Evolutionary conservation across 2,888 invertebrate species (phyloP).

Genomic region (Dryocosmus kuriphilus): DNA sequence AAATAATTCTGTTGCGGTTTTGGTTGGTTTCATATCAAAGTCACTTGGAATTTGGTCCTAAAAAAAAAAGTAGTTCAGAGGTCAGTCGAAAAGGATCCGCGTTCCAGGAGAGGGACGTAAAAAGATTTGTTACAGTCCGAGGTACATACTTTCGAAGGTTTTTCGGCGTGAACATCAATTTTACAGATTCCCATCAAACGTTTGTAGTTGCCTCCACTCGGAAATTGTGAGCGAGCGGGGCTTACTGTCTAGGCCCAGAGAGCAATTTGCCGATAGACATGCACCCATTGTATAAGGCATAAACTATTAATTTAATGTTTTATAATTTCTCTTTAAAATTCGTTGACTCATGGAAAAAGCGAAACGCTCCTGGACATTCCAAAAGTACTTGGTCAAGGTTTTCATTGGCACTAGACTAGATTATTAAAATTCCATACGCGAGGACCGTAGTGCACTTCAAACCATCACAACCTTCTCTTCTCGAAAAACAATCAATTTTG

Average conservation of each 20-base stretch:
- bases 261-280: conserved; percentile 17
- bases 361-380: conserved; percentile 15
- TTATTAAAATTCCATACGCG: conserved; percentile 20
- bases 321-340: conserved; percentile 35
- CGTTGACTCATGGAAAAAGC: conserved; percentile 33
- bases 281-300: conserved; percentile 26
- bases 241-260: conserved; percentile 24
- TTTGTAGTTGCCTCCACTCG: conserved; percentile 14
- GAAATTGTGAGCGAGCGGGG: conserved; percentile 7
- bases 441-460: background rate
- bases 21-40: too few relatives aligned
- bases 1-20: background rate
- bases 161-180: conserved; percentile 37
- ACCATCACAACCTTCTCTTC: background rate
- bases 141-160: background rate
- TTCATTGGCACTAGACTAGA: conserved; percentile 19
- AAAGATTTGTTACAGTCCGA: background rate
- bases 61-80: conserved; percentile 20
- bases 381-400: conserved; percentile 21
- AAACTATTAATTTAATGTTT: conserved; percentile 22
- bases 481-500: too few relatives aligned
- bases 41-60: background rate
- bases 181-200: conserved; percentile 28
- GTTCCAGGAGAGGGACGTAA: conserved; percentile 3
- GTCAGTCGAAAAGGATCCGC: conserved; percentile 11